Evolutionary conservation across 2,113 vertebrate species (phyloP), one percentile per base, ranked within the genome.

Genomic region (Nematolebias whitei): DNA sequence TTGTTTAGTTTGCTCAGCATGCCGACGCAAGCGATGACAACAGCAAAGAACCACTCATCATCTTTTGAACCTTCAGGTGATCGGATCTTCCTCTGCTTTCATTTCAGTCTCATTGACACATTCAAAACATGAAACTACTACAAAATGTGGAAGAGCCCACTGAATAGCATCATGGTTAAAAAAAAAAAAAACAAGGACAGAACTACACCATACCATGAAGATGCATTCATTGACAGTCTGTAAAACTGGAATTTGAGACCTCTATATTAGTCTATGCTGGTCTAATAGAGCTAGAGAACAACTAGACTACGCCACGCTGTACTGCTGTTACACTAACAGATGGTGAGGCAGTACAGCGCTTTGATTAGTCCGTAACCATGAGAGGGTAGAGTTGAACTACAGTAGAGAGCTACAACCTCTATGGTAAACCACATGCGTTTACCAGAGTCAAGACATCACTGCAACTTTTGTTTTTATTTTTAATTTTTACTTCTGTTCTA

Each of bases 281-380:
- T 91, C 92, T 93, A 91, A 80, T 58, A 89, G 85, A 89, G 80
- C 90, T 93, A 92, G 74, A 90, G 71, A 90, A 90, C 83, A 63
- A 67, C 93, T 93, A 93, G 71, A 89, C 88, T 93, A 93, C 84
- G 45, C 87, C 87, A 92, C 89, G 87, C 91, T 86, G 91, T 88
- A 90, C 91, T 89, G 89, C 88, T 76, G 86, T 89, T 90, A 90
- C 87, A 74, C 88, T 86, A 91, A 77, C 76, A 92, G 89, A 92
- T 74, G 86, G 86, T 85, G 83, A 90, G 89, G 88, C 89, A 86
- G 91, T 82, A 90, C 92, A 91, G 91, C 59, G 68, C 91, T 93
- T 91, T 84, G 82, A 93, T 94, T 93, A 94, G 93, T 94, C 90
- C 85, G 68, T 71, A 90, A 89, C 91, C 87, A 86, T 85, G 82